A percentile compares a stretch with the other conserved stretches of the same genome.
phyloP scores from a whole-genome alignment of 2,888 invertebrate species.

The Entomobrya multifasciata region DNA sequence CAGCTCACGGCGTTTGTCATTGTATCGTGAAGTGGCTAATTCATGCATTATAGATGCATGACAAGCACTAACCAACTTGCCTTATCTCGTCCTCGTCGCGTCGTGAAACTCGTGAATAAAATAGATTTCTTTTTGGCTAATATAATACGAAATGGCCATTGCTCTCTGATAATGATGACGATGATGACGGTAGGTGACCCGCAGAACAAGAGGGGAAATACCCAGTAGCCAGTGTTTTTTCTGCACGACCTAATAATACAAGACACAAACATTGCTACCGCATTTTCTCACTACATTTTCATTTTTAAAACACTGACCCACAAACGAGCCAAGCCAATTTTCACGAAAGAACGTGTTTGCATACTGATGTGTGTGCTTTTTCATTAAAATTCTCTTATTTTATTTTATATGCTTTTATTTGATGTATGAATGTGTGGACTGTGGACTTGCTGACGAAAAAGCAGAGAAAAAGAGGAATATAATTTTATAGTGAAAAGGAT shows the following conservation, averaged over 20 bases:
- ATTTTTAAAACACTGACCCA: background rate
- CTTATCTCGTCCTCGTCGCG: no score
- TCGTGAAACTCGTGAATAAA: slow-evolving; percentile 59
- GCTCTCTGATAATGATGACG: background rate
- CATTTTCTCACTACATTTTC: slow-evolving; percentile 13
- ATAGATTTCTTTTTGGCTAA: background rate
- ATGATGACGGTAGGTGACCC: slow-evolving; percentile 38
- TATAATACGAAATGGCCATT: slow-evolving; percentile 7
- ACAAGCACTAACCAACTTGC: slow-evolving; percentile 36
- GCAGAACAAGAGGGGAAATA: slow-evolving; percentile 34
- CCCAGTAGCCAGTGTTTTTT: slow-evolving; percentile 58
- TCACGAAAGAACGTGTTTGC: slow-evolving; percentile 48
- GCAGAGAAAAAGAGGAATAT: slow-evolving; percentile 2
- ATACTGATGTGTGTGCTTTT: background rate
- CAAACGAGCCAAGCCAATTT: slow-evolving; percentile 51
- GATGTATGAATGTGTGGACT: no score
- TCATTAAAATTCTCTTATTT: background rate
- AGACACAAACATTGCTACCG: slow-evolving; percentile 64
- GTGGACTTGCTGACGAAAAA: no score
- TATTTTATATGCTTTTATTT: background rate
- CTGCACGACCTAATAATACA: slow-evolving; percentile 51
- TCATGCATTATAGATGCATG: slow-evolving; percentile 63
- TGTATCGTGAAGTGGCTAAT: slow-evolving; percentile 60
- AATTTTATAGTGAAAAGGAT: slow-evolving; percentile 7
- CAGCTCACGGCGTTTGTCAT: slow-evolving; percentile 1